Conservation (phyloP, 1,140 invertebrate genomes). For the Forficula auricularia region DNA sequence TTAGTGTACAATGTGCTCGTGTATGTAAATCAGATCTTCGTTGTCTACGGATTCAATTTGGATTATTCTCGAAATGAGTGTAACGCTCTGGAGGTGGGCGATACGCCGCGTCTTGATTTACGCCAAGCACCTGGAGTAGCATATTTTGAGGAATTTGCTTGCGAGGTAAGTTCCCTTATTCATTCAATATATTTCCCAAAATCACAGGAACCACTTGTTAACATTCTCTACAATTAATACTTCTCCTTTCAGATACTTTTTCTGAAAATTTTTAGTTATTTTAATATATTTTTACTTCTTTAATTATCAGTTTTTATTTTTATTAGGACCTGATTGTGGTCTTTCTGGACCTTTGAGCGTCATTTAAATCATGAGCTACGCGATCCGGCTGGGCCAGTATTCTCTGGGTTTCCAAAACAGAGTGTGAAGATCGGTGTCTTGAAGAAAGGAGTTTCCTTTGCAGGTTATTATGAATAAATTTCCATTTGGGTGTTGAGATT, state of each 20-base stretch:
- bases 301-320: background rate
- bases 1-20: conserved; percentile 23
- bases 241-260: no score
- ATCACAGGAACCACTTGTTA: no score
- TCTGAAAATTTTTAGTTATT: no score
- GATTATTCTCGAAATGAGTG: conserved; percentile 28
- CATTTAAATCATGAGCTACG: conserved; percentile 26
- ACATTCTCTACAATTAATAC: no score
- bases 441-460: conserved; percentile 28
- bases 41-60: conserved; percentile 27
- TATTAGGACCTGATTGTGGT: conserved; percentile 21
- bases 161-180: conserved; percentile 22
- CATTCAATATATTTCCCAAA: no score
- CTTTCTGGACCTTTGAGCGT: conserved; percentile 29
- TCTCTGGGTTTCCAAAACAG: conserved; percentile 23
- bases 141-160: conserved; percentile 30
- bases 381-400: conserved; percentile 19
- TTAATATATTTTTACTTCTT: no score
- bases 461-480: conserved; percentile 7
- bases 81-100: conserved; percentile 19
- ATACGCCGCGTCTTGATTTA: conserved; percentile 21
- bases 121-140: conserved; percentile 24
- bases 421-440: conserved; percentile 29
- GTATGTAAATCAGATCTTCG: conserved; percentile 22
- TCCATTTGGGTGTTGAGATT: background rate